Conservation (phyloP, 1,140 invertebrate species). For the Meloidogyne floridensis region DNA sequence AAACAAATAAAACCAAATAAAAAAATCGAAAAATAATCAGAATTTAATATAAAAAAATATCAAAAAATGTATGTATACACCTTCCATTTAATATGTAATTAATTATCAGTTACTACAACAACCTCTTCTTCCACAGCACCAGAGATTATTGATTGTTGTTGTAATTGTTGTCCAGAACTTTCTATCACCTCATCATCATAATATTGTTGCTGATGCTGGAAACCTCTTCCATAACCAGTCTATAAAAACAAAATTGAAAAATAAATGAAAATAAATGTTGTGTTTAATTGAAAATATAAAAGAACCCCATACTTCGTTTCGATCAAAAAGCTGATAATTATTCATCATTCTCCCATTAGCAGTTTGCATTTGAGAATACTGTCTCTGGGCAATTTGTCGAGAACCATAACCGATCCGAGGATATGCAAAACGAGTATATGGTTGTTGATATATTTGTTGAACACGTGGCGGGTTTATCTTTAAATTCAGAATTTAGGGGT, state of each 20-base stretch:
- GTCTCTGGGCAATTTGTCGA: background rate
- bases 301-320: background rate
- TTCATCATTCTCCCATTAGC: background rate
- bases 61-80: background rate
- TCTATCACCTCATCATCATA: background rate
- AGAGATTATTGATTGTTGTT: background rate
- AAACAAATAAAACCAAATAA: too few species aligned
- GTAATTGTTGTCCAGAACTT: background rate
- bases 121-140: background rate
- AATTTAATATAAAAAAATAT: background rate
- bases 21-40: background rate
- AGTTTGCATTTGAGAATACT: background rate
- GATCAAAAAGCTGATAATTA: background rate
- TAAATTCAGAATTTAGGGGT: background rate
- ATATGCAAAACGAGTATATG: background rate
- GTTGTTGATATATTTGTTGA: background rate
- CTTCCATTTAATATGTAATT: background rate
- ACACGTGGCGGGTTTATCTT: background rate
- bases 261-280: background rate
- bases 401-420: background rate
- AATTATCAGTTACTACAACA: conserved; percentile 9
- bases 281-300: background rate
- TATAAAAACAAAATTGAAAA: background rate
- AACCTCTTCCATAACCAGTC: background rate
- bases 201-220: background rate